phyloP scores from a whole-genome alignment of 2,113 vertebrate genomes.

The Agelaius tricolor region DNA sequence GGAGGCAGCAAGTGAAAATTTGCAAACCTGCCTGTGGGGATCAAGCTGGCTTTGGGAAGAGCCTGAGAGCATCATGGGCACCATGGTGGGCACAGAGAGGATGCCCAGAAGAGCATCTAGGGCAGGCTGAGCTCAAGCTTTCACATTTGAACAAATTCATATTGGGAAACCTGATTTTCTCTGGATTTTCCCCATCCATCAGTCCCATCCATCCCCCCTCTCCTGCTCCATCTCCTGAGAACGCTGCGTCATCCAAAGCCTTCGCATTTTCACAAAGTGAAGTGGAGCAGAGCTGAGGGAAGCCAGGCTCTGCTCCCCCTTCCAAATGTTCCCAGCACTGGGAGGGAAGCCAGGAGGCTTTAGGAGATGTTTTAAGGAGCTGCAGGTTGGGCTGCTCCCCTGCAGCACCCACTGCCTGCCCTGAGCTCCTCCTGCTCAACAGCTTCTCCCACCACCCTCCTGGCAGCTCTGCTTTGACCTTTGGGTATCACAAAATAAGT shows the following conservation, averaged over 20 bases:
- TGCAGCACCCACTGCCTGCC: background rate
- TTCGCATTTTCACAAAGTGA: background rate
- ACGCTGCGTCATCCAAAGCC: background rate
- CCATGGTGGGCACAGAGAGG: accelerated
- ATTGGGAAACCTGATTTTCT: background rate
- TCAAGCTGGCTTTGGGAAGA: background rate
- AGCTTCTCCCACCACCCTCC: background rate
- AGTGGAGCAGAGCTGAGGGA: background rate
- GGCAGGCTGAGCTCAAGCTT: background rate
- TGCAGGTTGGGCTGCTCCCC: background rate
- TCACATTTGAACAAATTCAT: background rate
- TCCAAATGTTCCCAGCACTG: background rate
- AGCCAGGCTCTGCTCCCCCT: conserved; percentile 13
- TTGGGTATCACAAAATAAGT: accelerated
- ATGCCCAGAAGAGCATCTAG: background rate
- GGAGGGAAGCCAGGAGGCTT: conserved; percentile 23
- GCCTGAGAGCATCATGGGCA: accelerated
- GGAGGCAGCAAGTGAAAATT: accelerated
- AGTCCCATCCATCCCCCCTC: background rate
- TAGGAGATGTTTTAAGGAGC: background rate
- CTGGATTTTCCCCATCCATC: background rate
- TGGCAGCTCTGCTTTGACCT: background rate
- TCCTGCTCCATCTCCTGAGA: background rate
- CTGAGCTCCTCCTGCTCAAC: accelerated
- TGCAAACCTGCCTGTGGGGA: background rate